Evolutionary conservation across 2,113 vertebrate species (phyloP).

Genomic region (Aptenodytes forsteri): DNA sequence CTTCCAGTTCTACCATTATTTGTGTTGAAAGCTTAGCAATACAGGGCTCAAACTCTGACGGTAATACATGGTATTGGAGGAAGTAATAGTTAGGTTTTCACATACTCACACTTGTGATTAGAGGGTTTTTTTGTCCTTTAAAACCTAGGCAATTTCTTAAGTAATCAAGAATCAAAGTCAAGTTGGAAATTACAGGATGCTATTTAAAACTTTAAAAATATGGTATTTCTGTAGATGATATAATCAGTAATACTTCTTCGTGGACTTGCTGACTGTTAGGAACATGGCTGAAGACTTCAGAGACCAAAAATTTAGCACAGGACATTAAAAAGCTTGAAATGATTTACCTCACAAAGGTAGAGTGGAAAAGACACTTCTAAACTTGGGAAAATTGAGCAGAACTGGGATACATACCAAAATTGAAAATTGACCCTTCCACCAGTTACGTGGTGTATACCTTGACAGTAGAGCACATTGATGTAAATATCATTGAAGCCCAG

Average conservation of each 20-base stretch:
- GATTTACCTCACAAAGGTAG: neutral
- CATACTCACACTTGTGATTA: neutral
- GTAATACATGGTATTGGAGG: neutral
- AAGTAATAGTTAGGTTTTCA: neutral
- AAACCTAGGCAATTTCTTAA: neutral
- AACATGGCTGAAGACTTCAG: neutral
- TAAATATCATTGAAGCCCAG: neutral
- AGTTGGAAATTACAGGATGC: neutral
- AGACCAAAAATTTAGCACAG: neutral
- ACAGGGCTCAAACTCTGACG: neutral
- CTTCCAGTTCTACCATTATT: neutral
- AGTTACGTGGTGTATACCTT: accelerated
- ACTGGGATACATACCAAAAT: neutral
- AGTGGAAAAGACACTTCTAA: neutral
- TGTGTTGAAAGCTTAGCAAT: neutral
- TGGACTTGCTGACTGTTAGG: neutral
- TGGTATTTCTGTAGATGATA: neutral
- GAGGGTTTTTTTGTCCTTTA: neutral
- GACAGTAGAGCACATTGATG: neutral
- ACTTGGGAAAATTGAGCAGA: neutral
- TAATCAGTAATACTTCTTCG: neutral
- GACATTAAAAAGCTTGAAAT: neutral
- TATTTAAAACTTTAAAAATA: neutral
- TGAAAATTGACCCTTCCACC: neutral
- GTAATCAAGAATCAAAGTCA: neutral